Percentiles rank a stretch among this genome's conserved stretches.
These are phyloP conservation scores for Myiopsitta monachus DNA, from an alignment of 2,113 vertebrate species.

Conservation along the genomic window DNA sequence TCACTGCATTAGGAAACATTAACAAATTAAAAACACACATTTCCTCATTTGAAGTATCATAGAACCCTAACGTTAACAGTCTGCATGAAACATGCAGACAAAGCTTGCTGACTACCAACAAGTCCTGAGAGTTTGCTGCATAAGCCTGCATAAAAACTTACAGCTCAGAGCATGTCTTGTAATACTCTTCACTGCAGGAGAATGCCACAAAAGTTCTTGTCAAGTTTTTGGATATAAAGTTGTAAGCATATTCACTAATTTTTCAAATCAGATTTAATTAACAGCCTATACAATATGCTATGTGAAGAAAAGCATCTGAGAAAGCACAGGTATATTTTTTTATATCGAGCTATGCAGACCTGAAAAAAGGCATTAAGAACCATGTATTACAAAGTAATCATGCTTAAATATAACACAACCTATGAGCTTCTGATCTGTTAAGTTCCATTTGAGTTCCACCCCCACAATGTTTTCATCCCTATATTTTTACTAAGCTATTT, in stretches of 20 bases:
- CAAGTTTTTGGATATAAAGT: not conserved
- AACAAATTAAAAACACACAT: not conserved
- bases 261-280: not conserved
- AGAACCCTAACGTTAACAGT: not conserved
- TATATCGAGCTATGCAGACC: not conserved
- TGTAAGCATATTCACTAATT: not conserved
- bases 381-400: fast-evolving
- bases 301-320: not conserved
- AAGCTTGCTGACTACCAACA: not conserved
- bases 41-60: not conserved
- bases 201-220: not conserved
- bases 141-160: not conserved
- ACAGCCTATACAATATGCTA: not conserved
- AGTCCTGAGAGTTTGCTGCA: not conserved
- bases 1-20: not conserved
- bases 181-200: not conserved
- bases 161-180: not conserved
- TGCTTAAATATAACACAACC: not conserved
- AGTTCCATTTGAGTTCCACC: not conserved
- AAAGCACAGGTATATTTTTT: not conserved
- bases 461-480: fast-evolving
- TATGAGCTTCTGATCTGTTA: not conserved
- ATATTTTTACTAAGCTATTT: not conserved
- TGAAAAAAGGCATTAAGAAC: not conserved
- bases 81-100: not conserved